These are phyloP conservation scores for Stomatorhinus walkeri DNA, from an alignment of 2,797 vertebrate species.

Conservation along the genomic window DNA sequence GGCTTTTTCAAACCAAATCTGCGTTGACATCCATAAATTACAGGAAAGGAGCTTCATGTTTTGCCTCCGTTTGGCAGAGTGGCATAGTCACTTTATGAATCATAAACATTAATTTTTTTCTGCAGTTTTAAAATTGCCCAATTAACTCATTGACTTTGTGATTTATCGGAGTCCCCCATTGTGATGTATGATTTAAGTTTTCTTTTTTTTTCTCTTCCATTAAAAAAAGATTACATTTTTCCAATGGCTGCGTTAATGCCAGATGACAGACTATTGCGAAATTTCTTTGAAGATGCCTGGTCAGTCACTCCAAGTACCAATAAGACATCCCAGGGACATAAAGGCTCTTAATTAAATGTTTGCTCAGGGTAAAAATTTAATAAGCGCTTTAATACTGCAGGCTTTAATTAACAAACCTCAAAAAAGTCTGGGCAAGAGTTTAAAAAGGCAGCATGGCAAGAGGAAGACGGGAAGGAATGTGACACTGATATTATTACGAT, in stretches of 20 bases:
- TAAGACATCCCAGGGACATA: conserved; percentile 58
- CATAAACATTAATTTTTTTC: conserved; percentile 4
- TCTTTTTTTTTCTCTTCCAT: not conserved
- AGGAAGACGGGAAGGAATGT: conserved; percentile 5
- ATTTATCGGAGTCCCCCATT: not conserved
- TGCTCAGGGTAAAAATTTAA: conserved; percentile 49
- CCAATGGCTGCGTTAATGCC: not conserved
- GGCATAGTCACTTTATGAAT: not conserved
- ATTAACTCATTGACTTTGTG: not conserved
- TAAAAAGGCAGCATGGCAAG: conserved; percentile 15
- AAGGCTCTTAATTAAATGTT: conserved; percentile 62
- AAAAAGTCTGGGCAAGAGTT: conserved; percentile 24
- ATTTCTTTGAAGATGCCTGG: conserved; percentile 10
- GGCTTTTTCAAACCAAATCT: conserved; percentile 10
- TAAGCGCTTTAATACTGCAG: conserved; percentile 48
- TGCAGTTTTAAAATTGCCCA: not conserved
- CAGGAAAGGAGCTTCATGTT: conserved; percentile 15
- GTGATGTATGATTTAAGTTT: conserved; percentile 20
- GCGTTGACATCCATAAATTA: conserved; percentile 23
- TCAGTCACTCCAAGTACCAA: conserved; percentile 47
- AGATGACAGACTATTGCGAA: conserved; percentile 8
- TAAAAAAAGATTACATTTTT: not conserved
- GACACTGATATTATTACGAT: conserved; percentile 35
- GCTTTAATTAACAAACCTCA: conserved; percentile 59
- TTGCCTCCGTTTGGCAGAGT: not conserved